Evolutionary conservation across 2,888 invertebrate species (phyloP).

Genomic region (Clivina fossor): DNA sequence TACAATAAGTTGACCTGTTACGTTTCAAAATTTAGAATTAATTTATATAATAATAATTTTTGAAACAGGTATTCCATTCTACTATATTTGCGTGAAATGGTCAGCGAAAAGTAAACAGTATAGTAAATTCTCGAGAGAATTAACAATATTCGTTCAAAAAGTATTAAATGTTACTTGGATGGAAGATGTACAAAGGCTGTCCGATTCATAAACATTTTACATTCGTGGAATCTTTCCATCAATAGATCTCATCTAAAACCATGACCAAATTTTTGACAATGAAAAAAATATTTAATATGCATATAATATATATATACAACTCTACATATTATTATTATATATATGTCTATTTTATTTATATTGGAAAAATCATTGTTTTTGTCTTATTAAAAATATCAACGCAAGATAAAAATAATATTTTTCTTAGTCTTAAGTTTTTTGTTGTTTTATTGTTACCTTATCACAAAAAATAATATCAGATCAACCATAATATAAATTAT

Average conservation of each 20-base stretch:
- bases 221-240: not conserved
- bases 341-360: slow-evolving; percentile 22
- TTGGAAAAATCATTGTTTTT: slow-evolving; percentile 21
- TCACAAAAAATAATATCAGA: too few relatives aligned
- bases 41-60: too few relatives aligned
- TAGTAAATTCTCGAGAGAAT: slow-evolving; percentile 55
- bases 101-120: slow-evolving; percentile 62
- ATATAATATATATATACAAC: slow-evolving; percentile 19
- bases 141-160: slow-evolving; percentile 63
- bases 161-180: slow-evolving; percentile 66
- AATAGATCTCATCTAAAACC: slow-evolving; percentile 16
- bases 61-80: slow-evolving; percentile 77
- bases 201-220: slow-evolving; percentile 43
- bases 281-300: too few relatives aligned
- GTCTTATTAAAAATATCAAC: slow-evolving; percentile 17
- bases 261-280: slow-evolving; percentile 22
- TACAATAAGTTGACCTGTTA: too few relatives aligned
- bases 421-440: too few relatives aligned
- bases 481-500: not conserved
- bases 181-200: slow-evolving; percentile 60
- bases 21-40: too few relatives aligned
- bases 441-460: too few relatives aligned
- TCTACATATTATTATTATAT: slow-evolving; percentile 28
- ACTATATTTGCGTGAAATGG: slow-evolving; percentile 71
- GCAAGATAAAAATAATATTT: slow-evolving; percentile 2